Conservation (phyloP, 1,140 invertebrate species). For the Eumaeus atala region DNA sequence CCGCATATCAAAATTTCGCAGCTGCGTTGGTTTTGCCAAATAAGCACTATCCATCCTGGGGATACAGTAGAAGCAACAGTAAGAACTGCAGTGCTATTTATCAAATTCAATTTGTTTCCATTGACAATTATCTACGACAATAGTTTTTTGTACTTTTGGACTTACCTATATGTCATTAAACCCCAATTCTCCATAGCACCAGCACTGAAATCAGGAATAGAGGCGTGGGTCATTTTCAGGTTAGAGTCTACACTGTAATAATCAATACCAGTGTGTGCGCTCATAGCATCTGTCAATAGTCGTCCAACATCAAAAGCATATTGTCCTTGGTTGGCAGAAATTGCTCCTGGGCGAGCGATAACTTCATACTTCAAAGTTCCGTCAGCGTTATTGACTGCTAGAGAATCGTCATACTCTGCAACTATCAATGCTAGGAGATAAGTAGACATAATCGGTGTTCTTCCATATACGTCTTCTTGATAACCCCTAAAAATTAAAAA, state of each 20-base stretch:
- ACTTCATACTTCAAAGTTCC: slow-evolving; percentile 75
- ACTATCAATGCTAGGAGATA: slow-evolving; percentile 90
- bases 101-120: too few relatives aligned
- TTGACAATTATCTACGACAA: not conserved
- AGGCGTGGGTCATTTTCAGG: slow-evolving; percentile 82
- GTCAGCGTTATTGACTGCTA: slow-evolving; percentile 28
- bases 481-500: slow-evolving; percentile 39
- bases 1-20: too few relatives aligned
- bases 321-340: slow-evolving; percentile 73
- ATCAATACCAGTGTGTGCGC: slow-evolving; percentile 55
- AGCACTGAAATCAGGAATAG: slow-evolving; percentile 86
- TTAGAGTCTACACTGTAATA: slow-evolving; percentile 65
- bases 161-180: slow-evolving; percentile 54
- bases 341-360: slow-evolving; percentile 81
- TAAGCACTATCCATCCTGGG: too few relatives aligned
- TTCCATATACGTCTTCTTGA: slow-evolving; percentile 77
- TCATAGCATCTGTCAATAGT: slow-evolving; percentile 62
- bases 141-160: not conserved
- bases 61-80: too few relatives aligned
- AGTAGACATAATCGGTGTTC: slow-evolving; percentile 88
- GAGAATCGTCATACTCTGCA: slow-evolving; percentile 78
- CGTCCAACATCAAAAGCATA: slow-evolving; percentile 74
- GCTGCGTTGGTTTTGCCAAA: too few relatives aligned
- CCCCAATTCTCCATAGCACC: slow-evolving; percentile 77
- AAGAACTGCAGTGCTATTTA: too few relatives aligned